These are phyloP conservation scores for Takifugu rubripes DNA, from an alignment of 2,797 vertebrate genomes.

Conservation along the genomic window DNA sequence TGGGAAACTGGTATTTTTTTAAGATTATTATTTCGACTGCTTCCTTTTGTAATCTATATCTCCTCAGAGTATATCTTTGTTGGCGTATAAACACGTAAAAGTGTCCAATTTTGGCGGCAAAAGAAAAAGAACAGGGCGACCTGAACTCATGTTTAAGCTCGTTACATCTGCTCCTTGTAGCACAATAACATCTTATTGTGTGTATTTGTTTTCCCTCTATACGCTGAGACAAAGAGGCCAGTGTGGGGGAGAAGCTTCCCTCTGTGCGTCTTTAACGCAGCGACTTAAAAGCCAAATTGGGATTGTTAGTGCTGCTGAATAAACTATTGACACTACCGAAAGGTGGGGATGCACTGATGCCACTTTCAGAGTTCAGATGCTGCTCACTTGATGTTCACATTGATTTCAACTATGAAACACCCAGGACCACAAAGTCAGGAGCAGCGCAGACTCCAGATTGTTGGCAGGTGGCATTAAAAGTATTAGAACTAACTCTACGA, in stretches of 20 bases:
- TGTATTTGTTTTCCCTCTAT: constrained; percentile 13
- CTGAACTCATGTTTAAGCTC: too few species aligned
- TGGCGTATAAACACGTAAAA: background rate
- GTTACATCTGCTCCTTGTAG: constrained; percentile 10
- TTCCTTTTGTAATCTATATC: background rate
- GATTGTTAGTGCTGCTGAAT: constrained; percentile 54
- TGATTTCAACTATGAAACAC: too few species aligned
- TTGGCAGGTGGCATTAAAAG: too few species aligned
- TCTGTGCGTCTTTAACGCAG: constrained; percentile 43
- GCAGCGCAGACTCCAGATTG: too few species aligned
- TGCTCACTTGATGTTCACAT: too few species aligned
- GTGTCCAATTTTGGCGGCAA: background rate
- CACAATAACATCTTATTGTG: background rate
- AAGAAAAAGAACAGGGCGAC: background rate
- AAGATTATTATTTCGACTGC: background rate
- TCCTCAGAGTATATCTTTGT: background rate
- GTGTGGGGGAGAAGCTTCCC: constrained; percentile 52
- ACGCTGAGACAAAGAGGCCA: constrained; percentile 49
- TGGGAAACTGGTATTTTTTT: constrained; percentile 82
- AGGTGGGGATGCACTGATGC: constrained; percentile 10
- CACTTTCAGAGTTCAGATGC: too few species aligned
- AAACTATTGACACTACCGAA: constrained; percentile 54
- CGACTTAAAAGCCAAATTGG: constrained; percentile 24
- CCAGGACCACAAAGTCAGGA: too few species aligned
- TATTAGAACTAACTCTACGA: too few species aligned